phyloP scores from a whole-genome alignment of 2,113 vertebrate genomes.

The Oceanites oceanicus region DNA sequence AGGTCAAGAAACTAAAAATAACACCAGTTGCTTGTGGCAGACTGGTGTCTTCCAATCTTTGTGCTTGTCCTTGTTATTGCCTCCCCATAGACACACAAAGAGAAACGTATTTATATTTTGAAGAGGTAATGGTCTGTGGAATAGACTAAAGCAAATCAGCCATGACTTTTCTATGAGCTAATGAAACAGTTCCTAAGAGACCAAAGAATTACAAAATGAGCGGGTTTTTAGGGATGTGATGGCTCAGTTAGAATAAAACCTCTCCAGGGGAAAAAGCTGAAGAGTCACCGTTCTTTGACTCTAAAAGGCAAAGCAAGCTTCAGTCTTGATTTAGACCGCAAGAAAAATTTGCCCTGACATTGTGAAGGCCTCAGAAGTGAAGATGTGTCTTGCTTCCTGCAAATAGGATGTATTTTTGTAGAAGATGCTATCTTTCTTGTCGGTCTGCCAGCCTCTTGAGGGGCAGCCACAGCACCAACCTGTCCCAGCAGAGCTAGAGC shows the following conservation, averaged over 20 bases:
- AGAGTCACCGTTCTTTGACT: neutral
- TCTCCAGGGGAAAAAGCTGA: neutral
- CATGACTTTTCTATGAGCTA: neutral
- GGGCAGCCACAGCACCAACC: neutral
- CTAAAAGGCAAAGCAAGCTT: neutral
- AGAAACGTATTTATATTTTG: neutral
- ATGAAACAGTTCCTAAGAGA: constrained; percentile 16
- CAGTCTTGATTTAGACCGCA: neutral
- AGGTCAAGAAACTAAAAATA: neutral
- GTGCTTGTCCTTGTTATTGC: neutral
- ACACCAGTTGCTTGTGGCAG: neutral
- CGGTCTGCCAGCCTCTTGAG: neutral
- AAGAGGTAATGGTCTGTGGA: neutral
- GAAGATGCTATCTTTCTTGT: neutral
- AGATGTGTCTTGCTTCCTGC: neutral
- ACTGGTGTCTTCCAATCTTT: neutral
- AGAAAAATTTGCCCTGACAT: neutral
- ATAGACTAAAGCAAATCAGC: neutral
- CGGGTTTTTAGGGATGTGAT: neutral
- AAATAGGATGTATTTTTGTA: neutral
- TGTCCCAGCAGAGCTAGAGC: neutral
- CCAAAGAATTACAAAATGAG: neutral
- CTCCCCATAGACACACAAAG: neutral
- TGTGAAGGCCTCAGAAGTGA: neutral
- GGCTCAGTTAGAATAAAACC: neutral